phyloP scores from a whole-genome alignment of 2,888 invertebrate genomes.

The Aphelenchoides bicaudatus region DNA sequence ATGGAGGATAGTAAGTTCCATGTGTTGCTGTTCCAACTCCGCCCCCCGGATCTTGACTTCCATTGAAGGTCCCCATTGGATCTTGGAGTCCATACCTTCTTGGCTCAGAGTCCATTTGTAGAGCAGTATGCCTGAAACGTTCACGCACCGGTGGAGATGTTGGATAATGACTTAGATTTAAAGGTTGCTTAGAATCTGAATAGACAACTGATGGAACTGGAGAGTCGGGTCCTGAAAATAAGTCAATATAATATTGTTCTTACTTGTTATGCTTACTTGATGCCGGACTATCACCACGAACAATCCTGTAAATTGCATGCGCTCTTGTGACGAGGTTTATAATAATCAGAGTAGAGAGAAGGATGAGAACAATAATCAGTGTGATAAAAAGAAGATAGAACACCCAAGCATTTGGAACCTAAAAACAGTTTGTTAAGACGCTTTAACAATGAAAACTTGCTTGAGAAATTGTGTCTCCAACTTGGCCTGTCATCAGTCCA shows the following conservation, averaged over 20 bases:
- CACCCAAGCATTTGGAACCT: slow-evolving; percentile 59
- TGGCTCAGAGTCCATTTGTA: slow-evolving; percentile 26
- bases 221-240: slow-evolving; percentile 12
- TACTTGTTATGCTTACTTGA: slow-evolving; percentile 19
- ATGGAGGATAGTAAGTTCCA: neutral
- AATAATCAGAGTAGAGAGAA: slow-evolving; percentile 51
- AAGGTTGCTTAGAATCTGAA: slow-evolving; percentile 31
- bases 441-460: slow-evolving; percentile 22
- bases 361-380: slow-evolving; percentile 53
- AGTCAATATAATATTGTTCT: neutral
- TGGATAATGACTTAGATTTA: slow-evolving; percentile 14
- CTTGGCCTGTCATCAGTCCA: slow-evolving; percentile 52
- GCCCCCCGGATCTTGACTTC: slow-evolving; percentile 13
- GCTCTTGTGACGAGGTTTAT: slow-evolving; percentile 51
- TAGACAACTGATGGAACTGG: slow-evolving; percentile 28
- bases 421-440: slow-evolving; percentile 9
- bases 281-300: slow-evolving; percentile 29
- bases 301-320: slow-evolving; percentile 35
- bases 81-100: slow-evolving; percentile 22
- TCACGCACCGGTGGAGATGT: slow-evolving; percentile 10
- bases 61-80: neutral
- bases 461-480: slow-evolving; percentile 53
- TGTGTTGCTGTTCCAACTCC: neutral
- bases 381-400: slow-evolving; percentile 58
- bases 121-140: slow-evolving; percentile 22